These are phyloP conservation scores for Bellardia pandia DNA, from an alignment of 2,888 invertebrate species.

Conservation along the genomic window DNA sequence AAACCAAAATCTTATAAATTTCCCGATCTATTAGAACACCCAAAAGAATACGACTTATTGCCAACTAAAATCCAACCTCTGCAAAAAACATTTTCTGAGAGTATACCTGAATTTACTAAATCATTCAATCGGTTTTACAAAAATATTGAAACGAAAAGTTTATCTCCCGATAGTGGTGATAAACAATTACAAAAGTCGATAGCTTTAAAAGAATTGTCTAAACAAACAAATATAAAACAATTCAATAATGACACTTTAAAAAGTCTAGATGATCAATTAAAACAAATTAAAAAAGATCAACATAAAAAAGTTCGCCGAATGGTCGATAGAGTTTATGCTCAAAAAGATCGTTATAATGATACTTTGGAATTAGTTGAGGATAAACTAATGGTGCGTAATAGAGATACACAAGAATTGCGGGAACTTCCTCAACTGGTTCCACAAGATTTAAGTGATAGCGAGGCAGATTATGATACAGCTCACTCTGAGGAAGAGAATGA, in stretches of 20 bases:
- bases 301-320: constrained; percentile 74
- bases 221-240: constrained; percentile 68
- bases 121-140: constrained; percentile 73
- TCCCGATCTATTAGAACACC: constrained; percentile 73
- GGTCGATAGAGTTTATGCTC: constrained; percentile 78
- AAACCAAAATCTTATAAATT: constrained; percentile 75
- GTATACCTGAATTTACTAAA: constrained; percentile 70
- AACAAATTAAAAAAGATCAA: constrained; percentile 73
- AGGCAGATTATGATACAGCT: constrained; percentile 74
- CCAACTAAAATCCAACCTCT: background rate
- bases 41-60: constrained; percentile 76
- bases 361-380: constrained; percentile 80
- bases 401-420: constrained; percentile 77
- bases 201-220: constrained; percentile 75
- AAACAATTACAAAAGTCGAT: constrained; percentile 72
- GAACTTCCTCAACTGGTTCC: constrained; percentile 75
- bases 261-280: constrained; percentile 75
- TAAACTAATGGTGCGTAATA: constrained; percentile 79
- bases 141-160: background rate
- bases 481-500: constrained; percentile 70
- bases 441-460: constrained; percentile 68
- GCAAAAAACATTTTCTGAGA: constrained; percentile 44
- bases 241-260: constrained; percentile 75
- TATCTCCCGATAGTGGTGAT: background rate
- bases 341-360: constrained; percentile 80